These are phyloP conservation scores for Andricus curvator DNA, from an alignment of 2,888 invertebrate species.

Conservation along the genomic window DNA sequence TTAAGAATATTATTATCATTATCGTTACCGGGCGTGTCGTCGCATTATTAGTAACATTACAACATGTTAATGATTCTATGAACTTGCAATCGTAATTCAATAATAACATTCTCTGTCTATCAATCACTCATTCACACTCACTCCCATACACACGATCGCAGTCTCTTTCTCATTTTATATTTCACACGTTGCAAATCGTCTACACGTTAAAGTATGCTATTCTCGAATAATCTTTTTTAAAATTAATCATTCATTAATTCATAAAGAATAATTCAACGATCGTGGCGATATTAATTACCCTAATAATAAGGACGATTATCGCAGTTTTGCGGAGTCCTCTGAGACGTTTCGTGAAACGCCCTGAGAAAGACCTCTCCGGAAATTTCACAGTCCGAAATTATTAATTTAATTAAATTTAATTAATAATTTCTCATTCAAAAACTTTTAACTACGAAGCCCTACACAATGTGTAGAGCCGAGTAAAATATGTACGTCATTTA, in stretches of 20 bases:
- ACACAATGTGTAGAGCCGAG: conserved; percentile 30
- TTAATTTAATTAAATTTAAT: conserved; percentile 14
- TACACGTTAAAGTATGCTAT: conserved; percentile 56
- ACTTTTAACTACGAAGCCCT: conserved; percentile 43
- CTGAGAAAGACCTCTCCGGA: not conserved
- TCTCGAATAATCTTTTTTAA: conserved; percentile 55
- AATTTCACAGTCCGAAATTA: conserved; percentile 13
- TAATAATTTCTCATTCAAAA: conserved; percentile 30
- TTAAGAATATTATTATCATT: conserved; percentile 69
- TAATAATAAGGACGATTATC: conserved; percentile 45
- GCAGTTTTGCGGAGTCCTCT: conserved; percentile 21
- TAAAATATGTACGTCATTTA: conserved; percentile 23
- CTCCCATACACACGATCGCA: conserved; percentile 44
- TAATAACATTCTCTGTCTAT: conserved; percentile 60
- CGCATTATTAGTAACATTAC: conserved; percentile 66
- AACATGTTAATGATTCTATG: conserved; percentile 67
- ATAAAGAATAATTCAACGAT: conserved; percentile 55
- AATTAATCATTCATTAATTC: conserved; percentile 58
- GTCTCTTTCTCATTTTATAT: conserved; percentile 20
- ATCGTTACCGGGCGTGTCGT: conserved; percentile 61
- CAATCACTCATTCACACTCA: conserved; percentile 45
- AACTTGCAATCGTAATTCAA: conserved; percentile 67
- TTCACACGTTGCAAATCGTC: conserved; percentile 42
- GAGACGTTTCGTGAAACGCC: conserved; percentile 11
- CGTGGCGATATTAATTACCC: conserved; percentile 41